Evolutionary conservation across 2,113 vertebrate genomes (phyloP).

Genomic region (Corapipo altera): DNA sequence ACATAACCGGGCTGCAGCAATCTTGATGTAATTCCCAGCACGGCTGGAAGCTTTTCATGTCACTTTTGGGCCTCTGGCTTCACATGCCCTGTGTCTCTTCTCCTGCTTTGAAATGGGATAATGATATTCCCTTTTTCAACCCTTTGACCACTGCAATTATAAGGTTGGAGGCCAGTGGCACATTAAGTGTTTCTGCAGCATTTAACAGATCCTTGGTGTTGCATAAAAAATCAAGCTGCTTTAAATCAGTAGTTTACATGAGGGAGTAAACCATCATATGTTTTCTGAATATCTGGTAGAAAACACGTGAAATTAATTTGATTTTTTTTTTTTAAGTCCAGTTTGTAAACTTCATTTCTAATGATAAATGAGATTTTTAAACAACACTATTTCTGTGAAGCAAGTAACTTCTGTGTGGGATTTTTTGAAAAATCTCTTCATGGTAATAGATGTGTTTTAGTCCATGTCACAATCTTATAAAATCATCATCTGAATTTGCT

Average conservation of each 20-base stretch:
- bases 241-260: not conserved
- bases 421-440: not conserved
- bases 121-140: slow-evolving; percentile 32
- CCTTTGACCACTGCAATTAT: slow-evolving; percentile 36
- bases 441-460: not conserved
- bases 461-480: slow-evolving; percentile 2
- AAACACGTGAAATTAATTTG: not conserved
- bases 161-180: not conserved
- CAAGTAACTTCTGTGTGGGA: not conserved
- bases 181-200: slow-evolving; percentile 12
- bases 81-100: not conserved
- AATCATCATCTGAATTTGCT: slow-evolving; percentile 48
- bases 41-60: not conserved
- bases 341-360: not conserved
- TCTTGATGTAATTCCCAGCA: slow-evolving; percentile 34
- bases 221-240: slow-evolving; percentile 12
- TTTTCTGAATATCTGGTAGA: not conserved
- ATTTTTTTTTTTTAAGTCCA: not conserved
- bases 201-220: not conserved
- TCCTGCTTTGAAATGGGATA: slow-evolving; percentile 33
- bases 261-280: not conserved
- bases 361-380: not conserved
- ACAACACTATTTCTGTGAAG: not conserved
- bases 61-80: slow-evolving; percentile 37
- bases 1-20: not conserved